Evolutionary conservation across 2,888 invertebrate species (phyloP).

Genomic region (Chrysomela aeneicollis): DNA sequence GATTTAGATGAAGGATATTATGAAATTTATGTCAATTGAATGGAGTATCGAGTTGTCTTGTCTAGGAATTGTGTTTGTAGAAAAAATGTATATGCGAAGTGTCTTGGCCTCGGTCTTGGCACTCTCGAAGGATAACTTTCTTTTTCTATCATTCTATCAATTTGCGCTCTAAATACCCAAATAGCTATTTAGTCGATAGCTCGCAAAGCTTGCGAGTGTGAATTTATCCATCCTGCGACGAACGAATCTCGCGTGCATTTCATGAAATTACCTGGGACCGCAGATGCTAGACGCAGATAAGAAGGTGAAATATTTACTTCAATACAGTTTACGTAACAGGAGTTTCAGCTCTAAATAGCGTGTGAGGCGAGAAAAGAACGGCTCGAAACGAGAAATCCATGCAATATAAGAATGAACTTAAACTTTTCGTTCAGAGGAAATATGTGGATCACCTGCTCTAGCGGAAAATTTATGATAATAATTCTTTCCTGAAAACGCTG

Average conservation of each 20-base stretch:
- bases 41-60: too few species aligned
- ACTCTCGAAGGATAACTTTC: too few species aligned
- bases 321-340: slow-evolving; percentile 17
- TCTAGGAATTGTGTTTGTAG: too few species aligned
- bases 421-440: not conserved
- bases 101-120: too few species aligned
- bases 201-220: not conserved
- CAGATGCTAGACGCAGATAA: slow-evolving; percentile 24
- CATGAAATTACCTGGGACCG: slow-evolving; percentile 26
- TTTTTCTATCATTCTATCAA: too few species aligned
- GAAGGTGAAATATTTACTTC: slow-evolving; percentile 23
- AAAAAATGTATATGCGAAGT: too few species aligned
- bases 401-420: not conserved
- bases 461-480: not conserved
- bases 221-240: too few species aligned
- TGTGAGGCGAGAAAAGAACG: not conserved
- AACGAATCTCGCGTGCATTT: slow-evolving; percentile 13
- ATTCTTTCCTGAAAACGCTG: not conserved
- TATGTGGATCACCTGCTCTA: not conserved
- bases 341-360: not conserved
- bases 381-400: not conserved
- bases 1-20: too few species aligned
- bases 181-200: too few species aligned
- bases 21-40: too few species aligned
- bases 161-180: too few species aligned